Evolutionary conservation across 2,113 vertebrate species (phyloP).

Genomic region (Oreochromis niloticus): DNA sequence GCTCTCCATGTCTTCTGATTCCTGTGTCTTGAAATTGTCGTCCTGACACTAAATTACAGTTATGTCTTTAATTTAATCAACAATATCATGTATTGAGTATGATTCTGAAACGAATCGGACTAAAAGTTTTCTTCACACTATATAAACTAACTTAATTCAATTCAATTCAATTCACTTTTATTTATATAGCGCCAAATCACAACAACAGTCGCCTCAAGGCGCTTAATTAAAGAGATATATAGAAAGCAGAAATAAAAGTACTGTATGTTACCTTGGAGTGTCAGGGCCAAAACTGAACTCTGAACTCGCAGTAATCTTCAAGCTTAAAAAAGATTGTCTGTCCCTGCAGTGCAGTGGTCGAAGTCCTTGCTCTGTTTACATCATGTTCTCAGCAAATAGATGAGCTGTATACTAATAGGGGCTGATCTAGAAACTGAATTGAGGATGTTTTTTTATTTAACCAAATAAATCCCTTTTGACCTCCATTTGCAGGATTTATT

Average conservation of each 20-base stretch:
- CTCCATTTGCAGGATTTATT: neutral
- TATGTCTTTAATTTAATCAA: neutral
- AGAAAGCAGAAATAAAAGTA: neutral
- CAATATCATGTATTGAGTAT: neutral
- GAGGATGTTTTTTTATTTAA: neutral
- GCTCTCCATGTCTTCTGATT: neutral
- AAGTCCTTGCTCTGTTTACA: neutral
- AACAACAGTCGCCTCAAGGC: too few species aligned
- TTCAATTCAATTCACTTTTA: too few species aligned
- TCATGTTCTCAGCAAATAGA: neutral
- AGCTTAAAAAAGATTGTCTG: neutral
- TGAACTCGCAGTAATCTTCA: neutral
- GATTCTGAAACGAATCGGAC: neutral
- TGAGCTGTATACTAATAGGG: neutral
- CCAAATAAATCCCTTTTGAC: neutral
- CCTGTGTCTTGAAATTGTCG: neutral
- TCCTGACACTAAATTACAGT: neutral
- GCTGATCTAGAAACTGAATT: neutral
- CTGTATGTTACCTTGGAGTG: neutral
- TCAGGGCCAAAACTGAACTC: neutral
- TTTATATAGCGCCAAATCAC: too few species aligned
- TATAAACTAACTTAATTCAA: neutral
- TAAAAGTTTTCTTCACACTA: neutral
- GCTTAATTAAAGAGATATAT: neutral
- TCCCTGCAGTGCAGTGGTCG: neutral